Base-by-base conservation (phyloP, 2,797 vertebrate genomes). In the Sebastes steindachneri region DNA sequence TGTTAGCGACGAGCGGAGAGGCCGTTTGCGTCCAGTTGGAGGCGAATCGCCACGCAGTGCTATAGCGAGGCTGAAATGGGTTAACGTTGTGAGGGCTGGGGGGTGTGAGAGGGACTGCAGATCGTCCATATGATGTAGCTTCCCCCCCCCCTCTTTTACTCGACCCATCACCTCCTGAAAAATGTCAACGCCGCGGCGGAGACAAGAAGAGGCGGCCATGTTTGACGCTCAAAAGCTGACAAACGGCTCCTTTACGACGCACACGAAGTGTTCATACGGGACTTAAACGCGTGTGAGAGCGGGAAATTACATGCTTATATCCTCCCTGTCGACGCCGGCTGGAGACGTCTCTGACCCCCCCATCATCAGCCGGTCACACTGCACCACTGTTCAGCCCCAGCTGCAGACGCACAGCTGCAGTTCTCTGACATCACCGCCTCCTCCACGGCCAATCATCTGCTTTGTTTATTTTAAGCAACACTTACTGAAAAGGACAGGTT, bases 391-490 rank as follows among this genome's bases (percentile, higher is more conserved):
- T 84, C 73, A 74, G 58, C 35, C 45, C 70, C 82, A 84, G 66
- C 84, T 77, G 79, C 69, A 84, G 83, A 80, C 31, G 10, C 83
- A 76, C 86, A 89, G 82, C 87, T 90, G 88, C 71, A 33, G 64
- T 83, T 76, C 85, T 29, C 48, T 92, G 87, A 93, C 91, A 88
- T 93, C 88, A 91, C 60, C 14, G 31, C 26, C 67, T 81, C 55
- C 72, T 73, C 41, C 37, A 37, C 35, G 17, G 63, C 89, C 93
- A 92, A 90, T 90, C 77, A 2, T 4, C 58, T 48, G 59, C 84
- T 65, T 79, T 76, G 66, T 87, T 90, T 87, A 87, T 90, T 90
- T 90, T 86, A 82, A 83, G 87, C 53, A 29, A 66, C 83, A 72
- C 69, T 79, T 26, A 5, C 70, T 17, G 63, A 60, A 58, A 72